These are phyloP conservation scores for Argya squamiceps DNA, from an alignment of 2,797 vertebrate species.

Conservation along the genomic window DNA sequence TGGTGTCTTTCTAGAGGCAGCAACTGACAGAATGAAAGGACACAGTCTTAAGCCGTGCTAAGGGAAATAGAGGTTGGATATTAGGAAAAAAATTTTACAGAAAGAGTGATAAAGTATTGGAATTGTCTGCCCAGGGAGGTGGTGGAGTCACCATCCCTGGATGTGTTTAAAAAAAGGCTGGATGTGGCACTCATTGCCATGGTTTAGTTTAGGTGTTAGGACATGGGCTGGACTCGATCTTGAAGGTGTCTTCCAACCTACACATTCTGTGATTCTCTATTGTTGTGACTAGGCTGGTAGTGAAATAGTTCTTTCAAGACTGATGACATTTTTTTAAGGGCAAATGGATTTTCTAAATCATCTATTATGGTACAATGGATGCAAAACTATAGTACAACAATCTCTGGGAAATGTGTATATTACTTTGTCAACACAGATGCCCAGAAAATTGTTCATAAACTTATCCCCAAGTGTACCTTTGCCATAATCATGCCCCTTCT, in stretches of 20 bases:
- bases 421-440: background rate
- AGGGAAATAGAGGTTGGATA: too few species aligned
- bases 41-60: accelerated
- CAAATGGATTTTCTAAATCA: background rate
- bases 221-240: background rate
- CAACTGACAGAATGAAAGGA: background rate
- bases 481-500: background rate
- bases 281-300: background rate
- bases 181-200: accelerated
- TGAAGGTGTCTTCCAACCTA: background rate
- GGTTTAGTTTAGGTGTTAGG: background rate
- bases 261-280: background rate
- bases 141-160: background rate
- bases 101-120: background rate
- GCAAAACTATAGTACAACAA: background rate
- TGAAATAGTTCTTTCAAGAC: conserved; percentile 29
- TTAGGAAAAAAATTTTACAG: background rate
- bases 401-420: background rate
- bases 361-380: background rate
- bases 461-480: background rate
- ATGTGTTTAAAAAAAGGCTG: background rate
- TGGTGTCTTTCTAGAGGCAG: background rate
- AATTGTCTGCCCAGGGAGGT: accelerated
- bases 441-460: background rate
- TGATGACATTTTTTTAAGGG: background rate